Conservation (phyloP, 2,113 vertebrate genomes). For the Dasyornis broadbenti region DNA sequence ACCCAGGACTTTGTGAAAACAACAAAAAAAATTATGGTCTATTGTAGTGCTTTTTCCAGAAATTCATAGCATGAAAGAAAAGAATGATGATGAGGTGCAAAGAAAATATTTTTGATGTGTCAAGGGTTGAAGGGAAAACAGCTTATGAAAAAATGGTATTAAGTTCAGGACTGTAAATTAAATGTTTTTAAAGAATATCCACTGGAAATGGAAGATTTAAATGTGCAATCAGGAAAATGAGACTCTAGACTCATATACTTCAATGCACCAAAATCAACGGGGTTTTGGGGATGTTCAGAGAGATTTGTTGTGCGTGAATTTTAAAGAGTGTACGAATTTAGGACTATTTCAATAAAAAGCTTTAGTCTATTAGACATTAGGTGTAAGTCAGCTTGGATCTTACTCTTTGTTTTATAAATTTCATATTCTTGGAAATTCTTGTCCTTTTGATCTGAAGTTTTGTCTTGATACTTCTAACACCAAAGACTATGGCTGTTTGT, state of each 20-base stretch:
- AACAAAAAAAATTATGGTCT: fast-evolving
- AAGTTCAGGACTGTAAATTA: neutral
- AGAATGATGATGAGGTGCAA: neutral
- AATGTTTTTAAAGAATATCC: neutral
- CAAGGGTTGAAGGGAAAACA: neutral
- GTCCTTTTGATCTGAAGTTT: neutral
- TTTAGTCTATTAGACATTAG: neutral
- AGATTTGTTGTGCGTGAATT: neutral
- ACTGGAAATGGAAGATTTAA: neutral
- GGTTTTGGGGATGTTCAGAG: neutral
- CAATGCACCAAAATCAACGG: neutral
- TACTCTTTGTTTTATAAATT: neutral
- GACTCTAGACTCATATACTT: neutral
- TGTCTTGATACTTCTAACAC: neutral
- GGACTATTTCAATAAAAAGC: neutral
- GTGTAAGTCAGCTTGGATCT: neutral
- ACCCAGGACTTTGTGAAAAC: neutral
- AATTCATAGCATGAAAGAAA: neutral
- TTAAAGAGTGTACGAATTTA: neutral
- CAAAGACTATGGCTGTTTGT: neutral
- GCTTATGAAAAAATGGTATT: neutral
- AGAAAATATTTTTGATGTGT: neutral
- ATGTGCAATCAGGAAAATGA: neutral
- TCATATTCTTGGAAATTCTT: neutral
- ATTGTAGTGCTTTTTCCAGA: neutral